Evolutionary conservation across 1,140 invertebrate species (phyloP), one percentile per base, ranked within the genome.

Genomic region (Andricus grossulariae): DNA sequence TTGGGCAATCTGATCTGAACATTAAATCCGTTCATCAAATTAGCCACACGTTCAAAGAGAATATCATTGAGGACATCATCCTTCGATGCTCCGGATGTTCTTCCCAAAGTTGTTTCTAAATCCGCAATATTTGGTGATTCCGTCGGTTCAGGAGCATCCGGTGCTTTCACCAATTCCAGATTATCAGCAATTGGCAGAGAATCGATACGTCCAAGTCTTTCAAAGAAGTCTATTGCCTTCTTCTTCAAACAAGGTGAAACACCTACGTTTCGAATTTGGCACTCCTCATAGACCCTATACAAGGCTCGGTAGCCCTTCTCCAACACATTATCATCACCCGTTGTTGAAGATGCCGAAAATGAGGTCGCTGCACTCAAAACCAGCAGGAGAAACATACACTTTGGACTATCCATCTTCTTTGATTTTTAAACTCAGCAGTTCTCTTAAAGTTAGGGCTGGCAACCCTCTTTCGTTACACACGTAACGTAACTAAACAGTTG

Each of bases 211-310:
- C 94, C 93, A 10, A 95, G 91, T 55, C 95, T 92, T 77, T 96
- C 95, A 74, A 96, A 94, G 83, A 96, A 96, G 0, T 94, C 91
- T 74, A 96, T 94, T 0, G 95, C 95, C 84, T 96, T 96, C 87
- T 95, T 96, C 90, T 96, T 96, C n/a, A 96, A 88, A 86, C 95
- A 96, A 16, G 94, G 93, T 12, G 94, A 91, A 39, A 96, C 91
- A 15, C 93, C 94, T 12, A 90, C 80, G 72, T 88, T 89, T 13
- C 89, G 84, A 18, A 88, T 85, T 66, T 92, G 89, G 19, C 91
- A 91, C 39, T 91, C 91, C 49, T 92, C 91, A 82, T 92, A 91
- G 21, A 92, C 77, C 0, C 89, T 87, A 78, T 88, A 90, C 7
- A 90, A 74, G 0, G 88, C 85, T 10, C 90, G 82, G 57, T 91